Percentiles rank a stretch among this genome's conserved stretches.
These are phyloP conservation scores for Stomatorhinus ivindoensis DNA, from an alignment of 2,113 vertebrate genomes.

Conservation along the genomic window DNA sequence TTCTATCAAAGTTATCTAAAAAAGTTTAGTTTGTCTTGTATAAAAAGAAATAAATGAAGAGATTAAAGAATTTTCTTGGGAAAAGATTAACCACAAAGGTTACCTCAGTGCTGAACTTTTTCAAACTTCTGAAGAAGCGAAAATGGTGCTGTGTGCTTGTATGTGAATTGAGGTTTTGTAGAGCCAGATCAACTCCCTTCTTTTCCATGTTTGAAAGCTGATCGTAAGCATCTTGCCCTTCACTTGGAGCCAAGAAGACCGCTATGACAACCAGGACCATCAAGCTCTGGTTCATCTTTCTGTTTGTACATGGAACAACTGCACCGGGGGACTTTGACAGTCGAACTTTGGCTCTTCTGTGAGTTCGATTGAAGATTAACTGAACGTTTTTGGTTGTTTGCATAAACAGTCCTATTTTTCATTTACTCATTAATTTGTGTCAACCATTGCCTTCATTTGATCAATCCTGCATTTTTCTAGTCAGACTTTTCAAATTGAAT, in stretches of 20 bases:
- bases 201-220: slow-evolving; percentile 41
- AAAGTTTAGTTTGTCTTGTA: background rate
- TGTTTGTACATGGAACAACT: background rate
- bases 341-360: background rate
- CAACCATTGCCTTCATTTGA: background rate
- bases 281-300: slow-evolving; percentile 41
- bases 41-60: background rate
- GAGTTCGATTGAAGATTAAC: background rate
- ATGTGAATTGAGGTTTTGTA: slow-evolving; percentile 45
- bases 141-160: slow-evolving; percentile 44
- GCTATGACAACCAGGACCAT: slow-evolving; percentile 29
- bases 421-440: background rate
- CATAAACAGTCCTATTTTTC: background rate
- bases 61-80: too few relatives aligned
- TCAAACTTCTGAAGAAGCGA: slow-evolving; percentile 46
- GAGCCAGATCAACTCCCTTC: slow-evolving; percentile 52
- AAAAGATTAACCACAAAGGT: too few relatives aligned
- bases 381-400: background rate
- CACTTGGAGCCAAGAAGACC: slow-evolving; percentile 17
- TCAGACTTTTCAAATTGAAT: background rate
- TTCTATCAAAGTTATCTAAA: background rate
- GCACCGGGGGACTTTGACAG: background rate
- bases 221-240: slow-evolving; percentile 32
- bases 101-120: slow-evolving; percentile 47
- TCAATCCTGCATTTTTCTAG: background rate